Conservation (phyloP, 2,113 vertebrate species). For the Noturus placidus region DNA sequence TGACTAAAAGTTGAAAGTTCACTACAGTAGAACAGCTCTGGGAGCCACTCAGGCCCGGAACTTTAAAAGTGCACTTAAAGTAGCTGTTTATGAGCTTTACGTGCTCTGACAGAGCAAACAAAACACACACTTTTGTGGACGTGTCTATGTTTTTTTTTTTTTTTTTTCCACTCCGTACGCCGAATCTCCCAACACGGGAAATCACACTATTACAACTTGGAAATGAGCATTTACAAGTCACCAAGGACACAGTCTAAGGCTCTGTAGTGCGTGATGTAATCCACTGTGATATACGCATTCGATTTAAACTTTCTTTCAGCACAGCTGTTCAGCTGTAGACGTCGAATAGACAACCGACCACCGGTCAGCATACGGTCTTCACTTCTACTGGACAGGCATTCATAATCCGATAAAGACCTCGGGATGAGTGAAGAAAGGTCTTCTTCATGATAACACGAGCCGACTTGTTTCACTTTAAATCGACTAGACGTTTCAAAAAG, state of each 20-base stretch:
- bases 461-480: slow-evolving; percentile 14
- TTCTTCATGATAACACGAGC: not conserved
- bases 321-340: not conserved
- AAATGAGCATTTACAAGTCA: not conserved
- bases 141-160: not conserved
- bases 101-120: not conserved
- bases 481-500: slow-evolving; percentile 10
- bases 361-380: not conserved
- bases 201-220: not conserved
- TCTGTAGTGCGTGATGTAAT: no score
- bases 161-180: not conserved
- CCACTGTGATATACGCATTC: not conserved
- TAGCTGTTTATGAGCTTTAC: not conserved
- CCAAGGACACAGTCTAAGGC: not conserved
- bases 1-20: no score
- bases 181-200: not conserved
- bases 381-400: not conserved
- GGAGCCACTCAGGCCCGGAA: not conserved
- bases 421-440: slow-evolving; percentile 4
- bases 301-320: slow-evolving; percentile 1
- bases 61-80: not conserved
- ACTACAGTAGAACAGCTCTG: not conserved
- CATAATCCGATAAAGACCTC: not conserved
- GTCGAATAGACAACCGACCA: no score
- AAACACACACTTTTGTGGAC: not conserved